Conservation (phyloP, 2,888 invertebrate species). For the Orthonevra nobilis region DNA sequence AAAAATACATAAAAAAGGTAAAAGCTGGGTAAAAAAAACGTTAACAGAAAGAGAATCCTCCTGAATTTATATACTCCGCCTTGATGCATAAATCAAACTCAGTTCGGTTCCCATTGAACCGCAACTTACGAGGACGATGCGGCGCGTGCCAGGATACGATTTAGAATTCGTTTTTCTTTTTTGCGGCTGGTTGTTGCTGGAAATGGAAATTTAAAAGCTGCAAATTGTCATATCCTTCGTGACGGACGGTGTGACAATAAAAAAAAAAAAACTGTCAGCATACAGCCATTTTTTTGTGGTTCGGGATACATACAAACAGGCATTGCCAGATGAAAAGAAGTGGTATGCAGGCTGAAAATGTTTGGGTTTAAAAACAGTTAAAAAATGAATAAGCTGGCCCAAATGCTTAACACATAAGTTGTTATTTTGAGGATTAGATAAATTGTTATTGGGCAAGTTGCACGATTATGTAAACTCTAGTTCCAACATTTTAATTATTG, state of each 20-base stretch:
- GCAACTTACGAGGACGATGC: background rate
- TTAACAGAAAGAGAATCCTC: slow-evolving; percentile 1
- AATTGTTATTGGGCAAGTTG: no score
- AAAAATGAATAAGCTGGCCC: no score
- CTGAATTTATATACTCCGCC: slow-evolving; percentile 23
- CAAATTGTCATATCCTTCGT: slow-evolving; percentile 41
- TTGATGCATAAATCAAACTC: slow-evolving; percentile 21
- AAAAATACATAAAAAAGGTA: background rate
- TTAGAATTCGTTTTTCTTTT: no score
- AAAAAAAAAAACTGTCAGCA: slow-evolving; percentile 37
- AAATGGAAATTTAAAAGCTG: slow-evolving; percentile 30
- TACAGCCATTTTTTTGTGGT: background rate
- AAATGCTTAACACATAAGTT: no score
- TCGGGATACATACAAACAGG: slow-evolving; percentile 3
- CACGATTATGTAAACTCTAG: no score
- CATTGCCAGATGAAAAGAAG: no score
- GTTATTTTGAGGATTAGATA: no score
- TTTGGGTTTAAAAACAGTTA: no score
- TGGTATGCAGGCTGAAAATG: no score
- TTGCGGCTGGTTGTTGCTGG: background rate
- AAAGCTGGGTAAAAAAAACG: background rate
- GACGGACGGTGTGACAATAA: background rate
- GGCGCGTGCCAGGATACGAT: no score
- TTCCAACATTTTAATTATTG: no score
- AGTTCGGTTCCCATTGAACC: slow-evolving; percentile 24